A percentile compares a stretch with the other conserved stretches of the same genome.
Evolutionary conservation across 53 echinoderm and acorn worm genomes (phyloP).

Genomic region (Crossaster papposus): DNA sequence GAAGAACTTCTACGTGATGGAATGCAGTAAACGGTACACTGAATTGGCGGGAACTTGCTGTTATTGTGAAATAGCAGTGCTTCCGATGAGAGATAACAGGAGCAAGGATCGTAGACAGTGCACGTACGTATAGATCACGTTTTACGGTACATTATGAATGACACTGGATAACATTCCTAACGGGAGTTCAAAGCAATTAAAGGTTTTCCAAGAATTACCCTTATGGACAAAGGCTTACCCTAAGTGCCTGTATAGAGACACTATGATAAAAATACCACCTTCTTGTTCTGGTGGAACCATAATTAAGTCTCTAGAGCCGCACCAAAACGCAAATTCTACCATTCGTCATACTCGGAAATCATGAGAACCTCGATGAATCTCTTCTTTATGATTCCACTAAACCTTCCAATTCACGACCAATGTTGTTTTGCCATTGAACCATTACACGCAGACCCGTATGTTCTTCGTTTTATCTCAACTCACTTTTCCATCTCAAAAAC

Average conservation of each 20-base stretch:
- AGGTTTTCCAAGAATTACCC: too few species aligned
- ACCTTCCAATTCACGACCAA: too few species aligned
- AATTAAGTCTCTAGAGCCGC: neutral
- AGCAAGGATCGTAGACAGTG: neutral
- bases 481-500: too few species aligned
- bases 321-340: neutral
- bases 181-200: too few species aligned
- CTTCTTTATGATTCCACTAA: neutral
- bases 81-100: neutral
- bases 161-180: too few species aligned
- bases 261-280: neutral
- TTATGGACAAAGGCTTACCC: too few species aligned
- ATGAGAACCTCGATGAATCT: neutral
- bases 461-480: too few species aligned
- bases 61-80: neutral
- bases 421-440: too few species aligned
- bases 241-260: too few species aligned
- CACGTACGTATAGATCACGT: neutral
- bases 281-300: neutral
- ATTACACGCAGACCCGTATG: too few species aligned
- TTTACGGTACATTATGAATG: too few species aligned
- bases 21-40: neutral
- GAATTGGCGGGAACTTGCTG: neutral
- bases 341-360: neutral
- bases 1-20: neutral